Percentiles rank a stretch among this genome's conserved stretches.
phyloP scores from a whole-genome alignment of 2,113 vertebrate genomes.

The Cololabis saira region DNA sequence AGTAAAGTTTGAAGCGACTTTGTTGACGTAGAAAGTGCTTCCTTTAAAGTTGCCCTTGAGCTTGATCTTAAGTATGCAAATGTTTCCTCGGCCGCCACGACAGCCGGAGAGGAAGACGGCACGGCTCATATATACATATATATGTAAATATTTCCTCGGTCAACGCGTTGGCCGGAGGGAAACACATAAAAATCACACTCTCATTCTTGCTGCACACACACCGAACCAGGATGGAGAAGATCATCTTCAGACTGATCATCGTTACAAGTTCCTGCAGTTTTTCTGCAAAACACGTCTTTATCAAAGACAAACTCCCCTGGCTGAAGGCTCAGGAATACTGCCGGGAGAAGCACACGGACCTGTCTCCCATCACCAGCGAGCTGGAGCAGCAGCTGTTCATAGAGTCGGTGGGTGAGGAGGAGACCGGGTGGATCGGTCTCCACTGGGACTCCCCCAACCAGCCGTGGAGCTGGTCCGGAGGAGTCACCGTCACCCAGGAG shows the following conservation, averaged over 20 bases:
- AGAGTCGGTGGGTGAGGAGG: background rate
- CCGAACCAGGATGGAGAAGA: conserved; percentile 1
- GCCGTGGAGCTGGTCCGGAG: background rate
- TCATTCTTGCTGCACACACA: no score
- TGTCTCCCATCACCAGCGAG: background rate
- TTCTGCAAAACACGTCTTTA: background rate
- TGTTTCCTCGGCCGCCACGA: no score
- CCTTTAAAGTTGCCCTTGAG: no score
- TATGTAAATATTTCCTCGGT: no score
- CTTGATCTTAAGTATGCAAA: no score
- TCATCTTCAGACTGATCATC: background rate
- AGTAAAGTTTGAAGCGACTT: no score
- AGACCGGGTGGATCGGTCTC: background rate
- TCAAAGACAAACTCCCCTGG: accelerated
- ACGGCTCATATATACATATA: no score
- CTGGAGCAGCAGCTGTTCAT: background rate
- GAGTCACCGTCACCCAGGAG: background rate
- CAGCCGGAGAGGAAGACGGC: no score
- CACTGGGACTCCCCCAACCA: background rate
- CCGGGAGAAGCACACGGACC: background rate
- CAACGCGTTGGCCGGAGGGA: no score
- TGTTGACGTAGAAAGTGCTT: no score
- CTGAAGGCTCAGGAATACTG: background rate
- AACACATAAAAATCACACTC: no score
- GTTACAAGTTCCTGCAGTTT: background rate